Evolutionary conservation across 2,888 invertebrate genomes (phyloP), one percentile per base, ranked within the genome.

Genomic region (Diachrysia chrysitis): DNA sequence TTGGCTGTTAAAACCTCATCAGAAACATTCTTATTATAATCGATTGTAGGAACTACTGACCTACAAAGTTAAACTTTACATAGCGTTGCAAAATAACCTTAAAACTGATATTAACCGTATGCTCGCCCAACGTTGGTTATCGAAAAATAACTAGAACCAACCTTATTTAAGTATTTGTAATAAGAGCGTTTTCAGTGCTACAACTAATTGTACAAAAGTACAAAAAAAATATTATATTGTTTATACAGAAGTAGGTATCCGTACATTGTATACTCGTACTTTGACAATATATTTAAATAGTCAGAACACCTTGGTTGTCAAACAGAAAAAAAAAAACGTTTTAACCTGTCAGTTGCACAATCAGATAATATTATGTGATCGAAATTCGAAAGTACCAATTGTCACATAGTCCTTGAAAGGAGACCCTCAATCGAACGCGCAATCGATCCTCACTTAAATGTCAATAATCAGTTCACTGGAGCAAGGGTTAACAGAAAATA

Each of bases 391-490:
- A 83, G 81, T 81, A 64, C 19, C 61, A 19, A 66, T 66, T 65
- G 67, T 66, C 56, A 53, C 37, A 56, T 42, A 0, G 75, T 80
- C 73, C 85, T 78, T 83, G 79, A 72, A 72, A 70, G 62, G 25
- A 72, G 76, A 74, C 73, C 69, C 70, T 80, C 75, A 80, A 74
- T 70, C 59, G 72, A 78, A 78, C 65, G 53, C 51, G 75, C 66
- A 79, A 83, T 83, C 76, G 76, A 78, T 78, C 74, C 72, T 73
- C 73, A 69, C 57, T 58, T 63, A 73, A 84, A 83, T 87, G 87
- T 87, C 89, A 88, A 84, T 85, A 89, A 85, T 83, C 82, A 84
- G 87, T 84, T 84, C 86, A 84, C 66, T 79, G 60, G 81, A 77
- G 77, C 80, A 79, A 78, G 81, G 84, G 87, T 86, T 77, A 82